Evolutionary conservation across 2,113 vertebrate species (phyloP).

Genomic region (Oophaga pumilio): DNA sequence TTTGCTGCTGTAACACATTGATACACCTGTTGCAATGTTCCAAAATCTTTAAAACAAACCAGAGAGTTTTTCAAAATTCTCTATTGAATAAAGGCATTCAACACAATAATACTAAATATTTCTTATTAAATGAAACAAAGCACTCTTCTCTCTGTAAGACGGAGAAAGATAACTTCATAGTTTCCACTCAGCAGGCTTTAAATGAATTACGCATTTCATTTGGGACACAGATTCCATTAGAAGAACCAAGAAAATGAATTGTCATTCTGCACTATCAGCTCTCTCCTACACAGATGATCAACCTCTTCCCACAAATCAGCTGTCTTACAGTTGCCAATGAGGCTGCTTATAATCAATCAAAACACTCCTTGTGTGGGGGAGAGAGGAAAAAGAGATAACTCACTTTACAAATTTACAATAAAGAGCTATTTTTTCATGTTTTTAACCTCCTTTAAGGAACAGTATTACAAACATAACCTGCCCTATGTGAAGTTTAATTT

Average conservation of each 20-base stretch:
- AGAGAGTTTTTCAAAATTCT: not conserved
- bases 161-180: not conserved
- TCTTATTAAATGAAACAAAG: not conserved
- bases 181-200: not conserved
- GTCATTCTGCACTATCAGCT: constrained; percentile 25
- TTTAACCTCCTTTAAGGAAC: not conserved
- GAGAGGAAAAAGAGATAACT: not conserved
- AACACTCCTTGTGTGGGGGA: not conserved
- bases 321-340: not conserved
- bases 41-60: not conserved
- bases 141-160: not conserved
- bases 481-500: not conserved
- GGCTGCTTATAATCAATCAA: constrained; percentile 31
- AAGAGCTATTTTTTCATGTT: not conserved
- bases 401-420: not conserved
- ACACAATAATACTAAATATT: not conserved
- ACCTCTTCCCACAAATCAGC: constrained; percentile 6
- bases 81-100: not conserved
- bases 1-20: too few relatives aligned
- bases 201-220: constrained; percentile 19
- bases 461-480: not conserved
- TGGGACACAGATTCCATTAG: constrained; percentile 35
- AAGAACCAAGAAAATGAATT: constrained; percentile 14
- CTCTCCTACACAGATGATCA: constrained; percentile 6
- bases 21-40: too few relatives aligned